Evolutionary conservation across 2,113 vertebrate species (phyloP), one percentile per base, ranked within the genome.

Genomic region (Agapornis roseicollis): DNA sequence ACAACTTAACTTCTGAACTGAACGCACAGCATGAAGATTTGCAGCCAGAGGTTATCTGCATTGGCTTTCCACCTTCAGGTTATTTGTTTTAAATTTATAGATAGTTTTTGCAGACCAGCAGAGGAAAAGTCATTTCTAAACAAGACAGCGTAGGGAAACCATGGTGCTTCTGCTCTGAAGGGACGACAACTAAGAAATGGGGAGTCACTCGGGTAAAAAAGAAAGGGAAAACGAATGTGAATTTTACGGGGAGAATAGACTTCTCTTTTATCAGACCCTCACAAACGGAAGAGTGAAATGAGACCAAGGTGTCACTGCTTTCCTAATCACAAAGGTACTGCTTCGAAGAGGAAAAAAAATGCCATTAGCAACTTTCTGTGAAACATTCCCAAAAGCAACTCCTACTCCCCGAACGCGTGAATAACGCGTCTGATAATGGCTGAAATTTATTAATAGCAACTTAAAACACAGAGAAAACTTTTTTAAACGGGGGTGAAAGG

Each of bases 351-450:
- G 20, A 61, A 53, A 90, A 90, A 96, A 92, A 72, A 13, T 33
- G 29, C 18, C 13, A 17, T 23, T 33, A 76, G 28, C 19, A 63
- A 14, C 47, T 72, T 53, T 12, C 39, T 39, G 25, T 33, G 41
- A 76, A 81, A 41, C 65, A 64, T 31, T 17, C 29, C 11, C 13
- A 13, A 47, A 50, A 72, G 55, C 47, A 49, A 13, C 6, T 82
- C 7, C 2, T 53, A 20, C 16, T 35, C 49, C 24, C 9, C 10
- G 55, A 11, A 31, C 0, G 2, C 2, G 1, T 8, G 64, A 61
- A 17, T 52, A n/a, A n/a, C n/a, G n/a, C 16, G 27, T 14, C 37
- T 19, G 50, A 31, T 27, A 55, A 33, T 1, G 33, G 19, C 42
- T 18, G 31, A 63, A 61, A 65, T 49, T 13, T 53, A 79, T 27